Conservation (phyloP, 2,797 vertebrate species). For the Naso thynnoides region DNA sequence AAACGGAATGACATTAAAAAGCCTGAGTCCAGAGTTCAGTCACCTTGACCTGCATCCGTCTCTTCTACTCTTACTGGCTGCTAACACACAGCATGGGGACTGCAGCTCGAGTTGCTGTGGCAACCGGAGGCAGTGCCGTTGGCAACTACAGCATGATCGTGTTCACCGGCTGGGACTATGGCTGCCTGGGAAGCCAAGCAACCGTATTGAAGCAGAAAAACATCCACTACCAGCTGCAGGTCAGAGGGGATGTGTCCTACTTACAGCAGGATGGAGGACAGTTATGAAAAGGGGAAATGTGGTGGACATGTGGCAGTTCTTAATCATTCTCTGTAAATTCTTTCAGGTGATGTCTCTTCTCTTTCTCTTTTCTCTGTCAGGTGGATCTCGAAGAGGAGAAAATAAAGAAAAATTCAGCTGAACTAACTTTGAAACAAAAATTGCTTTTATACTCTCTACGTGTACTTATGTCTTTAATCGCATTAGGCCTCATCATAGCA, state of each 20-base stretch:
- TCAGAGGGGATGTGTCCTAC: slow-evolving; percentile 63
- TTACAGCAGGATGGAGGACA: slow-evolving; percentile 6
- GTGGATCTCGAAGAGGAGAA: slow-evolving; percentile 90
- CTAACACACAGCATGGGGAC: slow-evolving; percentile 82
- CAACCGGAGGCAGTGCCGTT: slow-evolving; percentile 81
- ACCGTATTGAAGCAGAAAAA: slow-evolving; percentile 87
- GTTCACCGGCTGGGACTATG: slow-evolving; percentile 91
- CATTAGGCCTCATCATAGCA: slow-evolving; percentile 76
- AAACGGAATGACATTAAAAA: slow-evolving; percentile 28
- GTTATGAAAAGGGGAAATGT: not conserved
- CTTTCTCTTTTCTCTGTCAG: slow-evolving; percentile 67
- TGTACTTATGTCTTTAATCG: slow-evolving; percentile 75
- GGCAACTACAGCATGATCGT: slow-evolving; percentile 88
- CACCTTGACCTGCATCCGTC: slow-evolving; percentile 39
- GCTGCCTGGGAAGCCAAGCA: slow-evolving; percentile 81
- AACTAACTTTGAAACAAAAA: slow-evolving; percentile 79
- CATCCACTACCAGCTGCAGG: slow-evolving; percentile 89
- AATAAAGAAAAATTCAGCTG: slow-evolving; percentile 72
- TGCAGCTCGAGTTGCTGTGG: slow-evolving; percentile 83
- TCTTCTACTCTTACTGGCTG: slow-evolving; percentile 30
- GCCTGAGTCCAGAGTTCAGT: slow-evolving; percentile 9
- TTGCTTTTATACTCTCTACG: slow-evolving; percentile 78
- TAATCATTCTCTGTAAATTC: not conserved
- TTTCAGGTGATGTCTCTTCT: not conserved
- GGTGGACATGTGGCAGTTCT: slow-evolving; percentile 6